These are phyloP conservation scores for Drosophila sechellia DNA, from an alignment of 1,140 invertebrate species.

Conservation along the genomic window DNA sequence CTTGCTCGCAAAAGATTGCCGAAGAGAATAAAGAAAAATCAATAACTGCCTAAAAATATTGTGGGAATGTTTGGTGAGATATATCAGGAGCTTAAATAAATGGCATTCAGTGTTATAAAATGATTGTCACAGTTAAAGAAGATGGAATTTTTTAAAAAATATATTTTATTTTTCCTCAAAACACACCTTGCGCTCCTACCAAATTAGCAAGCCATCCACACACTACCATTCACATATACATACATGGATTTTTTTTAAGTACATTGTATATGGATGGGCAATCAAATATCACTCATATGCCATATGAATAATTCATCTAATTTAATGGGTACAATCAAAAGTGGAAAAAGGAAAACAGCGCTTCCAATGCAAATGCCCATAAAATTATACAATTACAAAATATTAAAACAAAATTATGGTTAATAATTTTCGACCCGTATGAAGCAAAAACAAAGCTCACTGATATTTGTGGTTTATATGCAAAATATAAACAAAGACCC, in stretches of 20 bases:
- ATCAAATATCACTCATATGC: conserved; percentile 81
- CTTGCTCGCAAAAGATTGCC: neutral
- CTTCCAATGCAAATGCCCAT: conserved; percentile 66
- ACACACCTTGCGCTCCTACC: neutral
- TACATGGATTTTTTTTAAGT: conserved; percentile 5
- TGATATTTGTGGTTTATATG: conserved; percentile 59
- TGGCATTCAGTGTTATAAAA: no score
- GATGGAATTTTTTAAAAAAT: neutral
- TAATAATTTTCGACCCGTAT: conserved; percentile 64
- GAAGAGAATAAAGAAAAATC: neutral
- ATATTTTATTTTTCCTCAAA: neutral
- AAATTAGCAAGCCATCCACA: conserved; percentile 7
- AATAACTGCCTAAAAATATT: neutral
- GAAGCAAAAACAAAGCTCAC: conserved; percentile 24
- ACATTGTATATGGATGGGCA: conserved; percentile 26
- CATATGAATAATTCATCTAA: conserved; percentile 73
- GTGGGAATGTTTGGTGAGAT: neutral
- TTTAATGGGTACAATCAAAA: conserved; percentile 31
- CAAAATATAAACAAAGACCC: conserved; percentile 70
- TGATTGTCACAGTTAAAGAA: no score
- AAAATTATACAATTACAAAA: conserved; percentile 83
- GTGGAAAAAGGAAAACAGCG: conserved; percentile 7
- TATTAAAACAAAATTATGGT: conserved; percentile 75
- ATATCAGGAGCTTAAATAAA: neutral
- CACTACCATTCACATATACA: conserved; percentile 5